A percentile compares a stretch with the other conserved stretches of the same genome.
These are phyloP conservation scores for Acutogordius australiensis DNA, from an alignment of 2,888 invertebrate genomes.

Conservation along the genomic window DNA sequence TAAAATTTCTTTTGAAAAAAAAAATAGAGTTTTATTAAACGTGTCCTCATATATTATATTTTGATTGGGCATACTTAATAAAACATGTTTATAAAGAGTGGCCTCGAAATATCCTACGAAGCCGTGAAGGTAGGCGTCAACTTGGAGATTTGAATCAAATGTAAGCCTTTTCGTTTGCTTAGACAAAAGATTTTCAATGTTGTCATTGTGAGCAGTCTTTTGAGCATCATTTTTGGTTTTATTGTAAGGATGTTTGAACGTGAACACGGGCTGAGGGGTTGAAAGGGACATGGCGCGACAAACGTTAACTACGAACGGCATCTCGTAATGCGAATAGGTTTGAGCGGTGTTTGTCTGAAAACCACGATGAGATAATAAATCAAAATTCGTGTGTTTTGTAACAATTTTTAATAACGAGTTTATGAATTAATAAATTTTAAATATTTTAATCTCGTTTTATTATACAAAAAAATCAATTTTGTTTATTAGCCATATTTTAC, in stretches of 20 bases:
- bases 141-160: conserved; percentile 28
- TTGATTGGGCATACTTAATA: conserved; percentile 36
- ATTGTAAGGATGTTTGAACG: conserved; percentile 61
- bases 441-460: no score
- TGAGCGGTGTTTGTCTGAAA: no score
- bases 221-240: conserved; percentile 17
- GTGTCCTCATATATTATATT: no score
- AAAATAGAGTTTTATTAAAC: no score
- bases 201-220: conserved; percentile 13
- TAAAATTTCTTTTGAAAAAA: no score
- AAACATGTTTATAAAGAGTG: conserved; percentile 48
- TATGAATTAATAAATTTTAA: no score
- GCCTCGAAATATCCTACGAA: conserved; percentile 85
- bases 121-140: conserved; percentile 57
- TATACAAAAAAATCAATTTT: no score
- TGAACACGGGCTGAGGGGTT: conserved; percentile 43
- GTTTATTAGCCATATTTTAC: no score
- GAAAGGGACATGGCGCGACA: conserved; percentile 51
- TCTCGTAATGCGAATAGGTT: conserved; percentile 32
- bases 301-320: conserved; percentile 66
- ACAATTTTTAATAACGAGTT: no score
- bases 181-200: background rate
- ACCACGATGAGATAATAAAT: no score
- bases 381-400: no score
- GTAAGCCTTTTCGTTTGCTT: background rate